phyloP scores from a whole-genome alignment of 2,797 vertebrate species.

The Onychomys leucogaster region DNA sequence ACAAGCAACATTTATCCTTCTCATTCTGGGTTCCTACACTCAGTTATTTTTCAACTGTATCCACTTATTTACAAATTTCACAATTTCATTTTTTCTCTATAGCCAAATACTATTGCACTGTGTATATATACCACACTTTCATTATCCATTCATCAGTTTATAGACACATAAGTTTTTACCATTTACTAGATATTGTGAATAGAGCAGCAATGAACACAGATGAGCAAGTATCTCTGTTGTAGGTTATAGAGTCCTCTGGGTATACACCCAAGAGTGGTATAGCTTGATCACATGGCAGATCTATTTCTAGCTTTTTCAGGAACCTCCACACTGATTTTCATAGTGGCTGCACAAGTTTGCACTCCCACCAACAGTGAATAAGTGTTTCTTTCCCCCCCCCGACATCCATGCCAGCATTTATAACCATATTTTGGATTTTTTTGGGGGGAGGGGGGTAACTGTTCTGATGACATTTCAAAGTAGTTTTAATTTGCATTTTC shows the following conservation, averaged over 20 bases:
- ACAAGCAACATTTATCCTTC: neutral
- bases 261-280: neutral
- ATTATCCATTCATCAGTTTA: neutral
- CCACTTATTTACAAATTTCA: neutral
- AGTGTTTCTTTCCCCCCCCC: neutral
- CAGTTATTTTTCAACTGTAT: neutral
- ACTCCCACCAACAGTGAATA: neutral
- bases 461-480: neutral
- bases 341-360: neutral
- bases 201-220: neutral
- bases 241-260: neutral
- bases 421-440: neutral
- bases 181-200: neutral
- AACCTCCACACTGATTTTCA: neutral
- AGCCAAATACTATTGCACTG: neutral
- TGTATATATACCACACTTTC: neutral
- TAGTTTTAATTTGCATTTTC: neutral
- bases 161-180: neutral
- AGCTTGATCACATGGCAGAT: neutral
- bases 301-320: neutral
- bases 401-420: neutral
- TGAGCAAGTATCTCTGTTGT: neutral
- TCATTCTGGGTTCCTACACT: neutral
- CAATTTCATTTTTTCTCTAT: neutral
- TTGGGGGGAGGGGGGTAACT: too few species aligned